Conservation (phyloP, 2,888 invertebrate genomes). For the Proisotoma minuta region DNA sequence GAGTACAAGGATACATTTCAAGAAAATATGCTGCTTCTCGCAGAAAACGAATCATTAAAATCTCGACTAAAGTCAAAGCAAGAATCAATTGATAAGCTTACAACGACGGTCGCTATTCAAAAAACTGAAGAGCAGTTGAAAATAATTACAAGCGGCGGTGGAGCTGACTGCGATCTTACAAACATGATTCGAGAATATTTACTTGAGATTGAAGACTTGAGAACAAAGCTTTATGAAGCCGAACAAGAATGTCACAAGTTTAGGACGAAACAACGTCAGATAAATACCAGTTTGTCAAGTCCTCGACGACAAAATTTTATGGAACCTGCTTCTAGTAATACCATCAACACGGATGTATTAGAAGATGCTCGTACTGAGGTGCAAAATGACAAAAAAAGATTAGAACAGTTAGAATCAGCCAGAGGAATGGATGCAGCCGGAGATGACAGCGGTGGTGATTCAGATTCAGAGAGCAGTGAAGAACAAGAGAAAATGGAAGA, state of each 20-base stretch:
- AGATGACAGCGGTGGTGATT: constrained; percentile 49
- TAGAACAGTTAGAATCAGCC: neutral
- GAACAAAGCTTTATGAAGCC: constrained; percentile 80
- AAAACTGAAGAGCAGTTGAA: constrained; percentile 37
- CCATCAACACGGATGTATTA: neutral
- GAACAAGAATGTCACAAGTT: constrained; percentile 61
- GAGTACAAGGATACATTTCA: constrained; percentile 90
- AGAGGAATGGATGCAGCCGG: constrained; percentile 23
- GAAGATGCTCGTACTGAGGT: constrained; percentile 1
- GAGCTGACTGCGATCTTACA: constrained; percentile 57
- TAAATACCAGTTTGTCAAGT: constrained; percentile 15
- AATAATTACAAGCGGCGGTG: constrained; percentile 2
- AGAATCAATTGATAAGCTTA: constrained; percentile 83
- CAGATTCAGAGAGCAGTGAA: constrained; percentile 37
- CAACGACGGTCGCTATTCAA: constrained; percentile 70
- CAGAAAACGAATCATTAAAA: constrained; percentile 80
- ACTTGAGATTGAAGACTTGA: constrained; percentile 82
- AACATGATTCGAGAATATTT: constrained; percentile 77
- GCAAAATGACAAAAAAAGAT: constrained; percentile 2
- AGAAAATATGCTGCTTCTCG: constrained; percentile 87
- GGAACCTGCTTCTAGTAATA: neutral
- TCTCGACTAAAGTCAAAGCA: constrained; percentile 90
- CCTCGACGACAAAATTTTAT: constrained; percentile 15
- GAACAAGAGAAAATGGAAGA: constrained; percentile 53
- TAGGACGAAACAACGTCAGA: constrained; percentile 53